A percentile compares a stretch with the other conserved stretches of the same genome.
phyloP scores from a whole-genome alignment of 2,113 vertebrate species.

The Pontoporia blainvillei region DNA sequence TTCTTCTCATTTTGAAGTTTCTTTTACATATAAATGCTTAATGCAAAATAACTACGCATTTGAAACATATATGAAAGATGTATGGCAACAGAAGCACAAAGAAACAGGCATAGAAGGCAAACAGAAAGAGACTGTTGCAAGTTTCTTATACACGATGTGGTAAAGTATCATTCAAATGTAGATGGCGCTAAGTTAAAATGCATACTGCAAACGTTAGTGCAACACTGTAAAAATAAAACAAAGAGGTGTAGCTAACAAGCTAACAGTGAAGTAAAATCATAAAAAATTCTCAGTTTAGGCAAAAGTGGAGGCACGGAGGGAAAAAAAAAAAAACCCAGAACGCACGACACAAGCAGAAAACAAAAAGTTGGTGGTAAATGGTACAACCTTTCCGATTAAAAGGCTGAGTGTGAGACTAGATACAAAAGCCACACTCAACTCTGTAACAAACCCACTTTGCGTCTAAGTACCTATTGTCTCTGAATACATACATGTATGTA shows the following conservation, averaged over 20 bases:
- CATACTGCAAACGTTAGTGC: not conserved
- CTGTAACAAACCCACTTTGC: not conserved
- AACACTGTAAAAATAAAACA: not conserved
- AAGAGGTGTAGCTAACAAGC: not conserved
- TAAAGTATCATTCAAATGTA: not conserved
- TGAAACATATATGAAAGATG: not conserved
- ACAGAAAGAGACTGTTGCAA: not conserved
- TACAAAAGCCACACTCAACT: not conserved
- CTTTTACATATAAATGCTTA: not conserved
- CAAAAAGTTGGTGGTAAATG: not conserved
- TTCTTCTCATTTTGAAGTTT: not conserved
- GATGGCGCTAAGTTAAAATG: not conserved
- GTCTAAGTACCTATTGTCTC: too few relatives aligned
- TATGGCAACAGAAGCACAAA: not conserved
- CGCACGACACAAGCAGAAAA: not conserved
- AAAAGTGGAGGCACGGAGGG: not conserved
- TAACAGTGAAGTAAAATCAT: not conserved
- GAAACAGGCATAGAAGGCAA: not conserved
- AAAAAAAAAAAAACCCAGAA: not conserved
- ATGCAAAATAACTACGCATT: not conserved
- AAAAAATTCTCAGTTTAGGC: not conserved
- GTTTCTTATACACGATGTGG: not conserved
- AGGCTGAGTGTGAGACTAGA: not conserved
- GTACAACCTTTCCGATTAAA: not conserved
- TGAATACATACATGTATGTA: not conserved